Percentiles rank a stretch among this genome's conserved stretches.
phyloP scores from a whole-genome alignment of 2,797 vertebrate genomes.

The Crocodylus rhombifer region DNA sequence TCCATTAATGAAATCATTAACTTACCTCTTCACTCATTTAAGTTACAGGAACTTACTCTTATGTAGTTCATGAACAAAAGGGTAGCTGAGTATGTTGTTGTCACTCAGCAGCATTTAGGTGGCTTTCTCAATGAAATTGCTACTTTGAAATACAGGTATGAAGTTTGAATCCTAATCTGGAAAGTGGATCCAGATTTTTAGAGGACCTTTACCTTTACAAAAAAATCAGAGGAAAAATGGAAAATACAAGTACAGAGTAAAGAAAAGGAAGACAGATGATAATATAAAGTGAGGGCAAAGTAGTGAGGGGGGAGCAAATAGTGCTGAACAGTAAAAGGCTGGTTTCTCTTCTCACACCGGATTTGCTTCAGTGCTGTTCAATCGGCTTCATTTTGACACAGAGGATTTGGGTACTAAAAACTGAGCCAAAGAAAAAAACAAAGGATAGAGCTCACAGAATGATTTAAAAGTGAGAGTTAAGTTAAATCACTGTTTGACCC shows the following conservation, averaged over 20 bases:
- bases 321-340: neutral
- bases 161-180: neutral
- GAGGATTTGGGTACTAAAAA: neutral
- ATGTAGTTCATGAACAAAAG: neutral
- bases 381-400: neutral
- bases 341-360: neutral
- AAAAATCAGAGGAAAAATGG: neutral
- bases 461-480: neutral
- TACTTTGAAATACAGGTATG: neutral
- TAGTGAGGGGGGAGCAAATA: slow-evolving; percentile 21
- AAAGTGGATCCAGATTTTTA: neutral
- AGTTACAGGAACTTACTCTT: neutral
- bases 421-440: neutral
- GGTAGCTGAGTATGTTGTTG: neutral
- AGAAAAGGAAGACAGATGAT: slow-evolving; percentile 34
- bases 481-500: neutral
- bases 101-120: neutral
- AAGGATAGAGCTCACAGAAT: neutral
- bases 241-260: neutral
- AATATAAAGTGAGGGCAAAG: slow-evolving; percentile 28
- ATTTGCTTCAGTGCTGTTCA: neutral
- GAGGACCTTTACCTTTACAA: neutral
- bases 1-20: neutral
- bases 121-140: neutral
- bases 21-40: neutral